Base-by-base conservation (phyloP, 1,140 invertebrate genomes). In the Anastrepha obliqua region DNA sequence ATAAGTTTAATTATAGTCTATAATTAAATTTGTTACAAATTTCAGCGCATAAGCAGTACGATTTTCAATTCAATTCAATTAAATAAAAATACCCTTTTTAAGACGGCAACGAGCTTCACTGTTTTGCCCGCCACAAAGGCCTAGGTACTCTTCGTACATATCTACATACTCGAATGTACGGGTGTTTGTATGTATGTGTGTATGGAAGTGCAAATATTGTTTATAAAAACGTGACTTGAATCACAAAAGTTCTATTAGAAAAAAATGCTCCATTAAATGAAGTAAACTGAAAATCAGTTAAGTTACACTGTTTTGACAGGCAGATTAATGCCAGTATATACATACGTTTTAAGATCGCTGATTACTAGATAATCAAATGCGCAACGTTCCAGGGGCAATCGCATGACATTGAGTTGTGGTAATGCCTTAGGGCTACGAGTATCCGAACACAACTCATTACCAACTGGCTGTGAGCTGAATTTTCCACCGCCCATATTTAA, bases 21-120 rank as follows among this genome's bases (percentile, higher is more conserved):
- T 81, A 81, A 81, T 81, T 81, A 81, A 55, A 55, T 81, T 81
- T 81, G 20, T 81, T 81, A 81, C 74, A 81, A 81, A 81, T 81
- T 81, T 81, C 47, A 81, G 42, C 42, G 67, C 42, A 44, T 74
- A 47, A 47, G 29, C 67, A 74, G 42, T 15, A 47, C 70, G 44
- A 39, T 42, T 74, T 44, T 74, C 17, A n/a, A 5, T 55, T 55
- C 74, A 51, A 9, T 55, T 55, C 74, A 55, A 81, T 58, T 55
- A 39, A 20, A 81, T 55, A 7, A 78, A 81, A 58, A 81, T 81
- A 81, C 74, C 74, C 74, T 81, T 58, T 81, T 55, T 81, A 20
- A 81, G n/a, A 47, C 55, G 17, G n/a, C n/a, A 47, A 81, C 42
- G 9, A 55, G 74, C 44, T 51, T n/a, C 20, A 81, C 74, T 81